Conservation (phyloP, 1,140 invertebrate species). For the Bombus breviceps region DNA sequence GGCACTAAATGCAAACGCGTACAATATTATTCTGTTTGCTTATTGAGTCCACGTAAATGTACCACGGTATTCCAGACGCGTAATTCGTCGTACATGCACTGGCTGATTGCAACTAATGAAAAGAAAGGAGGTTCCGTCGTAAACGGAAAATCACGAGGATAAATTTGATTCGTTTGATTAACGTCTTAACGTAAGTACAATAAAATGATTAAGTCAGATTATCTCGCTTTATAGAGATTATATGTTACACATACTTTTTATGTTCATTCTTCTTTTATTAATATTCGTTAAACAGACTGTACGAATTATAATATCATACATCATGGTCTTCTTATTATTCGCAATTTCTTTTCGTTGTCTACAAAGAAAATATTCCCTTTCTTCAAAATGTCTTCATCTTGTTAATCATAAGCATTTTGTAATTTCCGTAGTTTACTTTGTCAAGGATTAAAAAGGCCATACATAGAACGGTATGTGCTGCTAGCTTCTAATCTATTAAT, state of each 20-base stretch:
- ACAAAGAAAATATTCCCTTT: neutral
- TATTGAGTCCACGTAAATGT: conserved; percentile 12
- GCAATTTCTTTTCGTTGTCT: too few species aligned
- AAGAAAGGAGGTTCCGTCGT: neutral
- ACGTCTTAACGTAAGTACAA: too few species aligned
- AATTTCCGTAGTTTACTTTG: neutral
- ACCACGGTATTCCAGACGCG: neutral
- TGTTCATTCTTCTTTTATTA: too few species aligned
- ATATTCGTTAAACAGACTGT: too few species aligned
- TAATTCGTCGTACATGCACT: neutral
- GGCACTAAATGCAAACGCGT: conserved; percentile 15
- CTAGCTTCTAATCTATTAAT: too few species aligned
- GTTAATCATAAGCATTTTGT: too few species aligned
- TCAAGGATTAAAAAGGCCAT: neutral
- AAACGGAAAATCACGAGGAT: neutral
- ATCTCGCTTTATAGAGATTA: too few species aligned
- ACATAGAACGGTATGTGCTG: neutral
- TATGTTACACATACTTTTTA: too few species aligned
- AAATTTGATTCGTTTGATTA: neutral
- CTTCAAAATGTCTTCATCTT: neutral
- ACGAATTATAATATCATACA: neutral
- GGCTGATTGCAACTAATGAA: neutral
- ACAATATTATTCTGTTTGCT: conserved; percentile 12
- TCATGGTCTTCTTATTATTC: neutral
- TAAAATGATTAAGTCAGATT: too few species aligned